Evolutionary conservation across 2,888 invertebrate genomes (phyloP).

Genomic region (Leptinotarsa haldemani): DNA sequence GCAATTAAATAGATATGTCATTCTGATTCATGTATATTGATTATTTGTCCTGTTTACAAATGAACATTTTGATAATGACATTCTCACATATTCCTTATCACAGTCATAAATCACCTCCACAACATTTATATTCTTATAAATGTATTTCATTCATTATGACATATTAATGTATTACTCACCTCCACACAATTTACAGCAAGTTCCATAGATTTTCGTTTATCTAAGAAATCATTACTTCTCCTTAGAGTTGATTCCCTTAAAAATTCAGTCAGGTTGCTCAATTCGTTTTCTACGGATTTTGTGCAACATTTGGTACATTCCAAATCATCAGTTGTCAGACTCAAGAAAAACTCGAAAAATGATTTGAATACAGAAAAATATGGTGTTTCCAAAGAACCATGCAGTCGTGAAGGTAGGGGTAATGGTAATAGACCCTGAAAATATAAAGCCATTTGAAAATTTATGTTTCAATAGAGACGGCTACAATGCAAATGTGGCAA

Average conservation of each 20-base stretch:
- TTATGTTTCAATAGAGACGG: no score
- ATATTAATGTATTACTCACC: slow-evolving; percentile 63
- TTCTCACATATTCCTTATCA: no score
- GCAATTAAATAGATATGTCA: no score
- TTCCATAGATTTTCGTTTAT: slow-evolving; percentile 68
- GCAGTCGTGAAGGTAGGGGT: slow-evolving; percentile 61
- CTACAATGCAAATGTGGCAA: background rate
- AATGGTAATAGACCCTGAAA: slow-evolving; percentile 55
- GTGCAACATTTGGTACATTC: slow-evolving; percentile 41
- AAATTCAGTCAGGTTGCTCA: slow-evolving; percentile 60
- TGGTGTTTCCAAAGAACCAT: slow-evolving; percentile 55
- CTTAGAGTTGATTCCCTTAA: slow-evolving; percentile 61
- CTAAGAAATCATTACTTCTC: slow-evolving; percentile 62
- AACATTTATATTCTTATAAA: no score
- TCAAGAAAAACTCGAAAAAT: slow-evolving; percentile 56
- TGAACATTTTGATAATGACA: no score
- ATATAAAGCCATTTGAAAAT: slow-evolving; percentile 9
- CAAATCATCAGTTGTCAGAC: slow-evolving; percentile 43
- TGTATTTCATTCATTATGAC: no score
- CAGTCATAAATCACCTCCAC: no score
- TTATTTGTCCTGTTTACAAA: no score
- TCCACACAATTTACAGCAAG: slow-evolving; percentile 72
- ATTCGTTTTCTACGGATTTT: slow-evolving; percentile 42
- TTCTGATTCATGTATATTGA: no score
- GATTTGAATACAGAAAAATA: slow-evolving; percentile 56